Base-by-base conservation (phyloP, 2,888 invertebrate genomes). In the Mesopsocus fuscifrons region DNA sequence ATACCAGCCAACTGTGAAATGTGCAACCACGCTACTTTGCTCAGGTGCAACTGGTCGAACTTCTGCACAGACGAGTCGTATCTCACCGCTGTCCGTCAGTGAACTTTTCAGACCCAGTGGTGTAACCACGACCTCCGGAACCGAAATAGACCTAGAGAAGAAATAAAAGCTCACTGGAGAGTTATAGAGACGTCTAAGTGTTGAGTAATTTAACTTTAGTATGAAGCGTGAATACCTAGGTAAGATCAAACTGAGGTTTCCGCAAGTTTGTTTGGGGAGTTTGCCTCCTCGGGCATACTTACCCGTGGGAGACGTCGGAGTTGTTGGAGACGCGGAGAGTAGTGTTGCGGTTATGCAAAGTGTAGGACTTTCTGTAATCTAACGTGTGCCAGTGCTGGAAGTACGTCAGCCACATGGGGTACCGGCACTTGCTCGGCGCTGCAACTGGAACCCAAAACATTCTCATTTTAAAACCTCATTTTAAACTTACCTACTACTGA, bases 361-460 rank as follows among this genome's bases (percentile, higher is more conserved):
- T 79, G 66, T 87, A 88, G 53, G 82, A 80, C 54, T 77, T 75
- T 55, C 77, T 73, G 60, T 82, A 80, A 69, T 88, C 85, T 56
- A 89, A 67, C 38, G 87, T 84, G 63, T 88, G 85, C 88, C 89
- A 89, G 53, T 84, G 83, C 56, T 74, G 72, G 45, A 75, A 77
- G 55, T 75, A 77, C 50, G 83, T 82, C 64, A 88, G 71, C 88
- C 88, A 89, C 16, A 71, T 67, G 2, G 88, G 88, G 60, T 87
- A 88, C 59, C 81, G 79, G 62, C 88, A 89, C 63, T 75, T 78
- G 59, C 72, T 77, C 47, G 74, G 68, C 41, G 74, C 71, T 46
- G 75, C 71, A 40, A 75, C 79, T 79, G 68, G 45, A 68, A 63
- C 44, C 4, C 20, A 49, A 52, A 21, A 43, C 42, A 18, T 21